Base-by-base conservation (phyloP, 2,888 invertebrate species). In the Coleophora flavipennella region DNA sequence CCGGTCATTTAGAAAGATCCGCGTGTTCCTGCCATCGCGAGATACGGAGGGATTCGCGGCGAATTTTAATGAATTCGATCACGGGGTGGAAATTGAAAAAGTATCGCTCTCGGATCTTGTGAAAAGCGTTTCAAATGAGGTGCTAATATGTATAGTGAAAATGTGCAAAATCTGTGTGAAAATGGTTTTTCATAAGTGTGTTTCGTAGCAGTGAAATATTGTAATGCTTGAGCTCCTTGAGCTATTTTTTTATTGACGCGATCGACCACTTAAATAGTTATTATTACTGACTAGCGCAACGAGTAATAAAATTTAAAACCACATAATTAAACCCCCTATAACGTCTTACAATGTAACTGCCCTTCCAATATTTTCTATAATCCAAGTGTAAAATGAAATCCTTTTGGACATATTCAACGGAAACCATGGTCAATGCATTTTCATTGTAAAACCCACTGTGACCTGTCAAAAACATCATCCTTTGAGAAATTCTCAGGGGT, bases 1-100 rank as follows among this genome's bases (percentile, higher is more conserved):
- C 66, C 76, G 80, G 78, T 79, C 80, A 77, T 74, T 80, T 78
- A 74, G 80, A 80, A 80, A 77, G 75, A 81, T 78, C 67, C 68
- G 3, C 3, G 20, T 20, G 20, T 20, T 20, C 3, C 61, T 59
- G 60, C 62, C 65, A 67, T 67, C 66, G 59, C 53, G 53, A 52
- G 58, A 56, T 51, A 53, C 51, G 57, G 50, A 51, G 59, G 59
- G 41, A 46, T 52, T 49, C 48, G 55, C 48, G 53, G 51, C 60
- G 62, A 71, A 70, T 76, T 68, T 67, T 67, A 71, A 76, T 75
- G 53, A 57, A 44, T 50, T 49, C 51, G 48, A 31, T 53, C 57
- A 54, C 55, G 44, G 49, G 40, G 13, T 48, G 57, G 55, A 62
- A 61, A 63, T 61, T 61, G 58, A 49, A 61, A 57, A 55, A 20